These are phyloP conservation scores for Drosophila truncata DNA, from an alignment of 1,140 invertebrate species.

Conservation along the genomic window DNA sequence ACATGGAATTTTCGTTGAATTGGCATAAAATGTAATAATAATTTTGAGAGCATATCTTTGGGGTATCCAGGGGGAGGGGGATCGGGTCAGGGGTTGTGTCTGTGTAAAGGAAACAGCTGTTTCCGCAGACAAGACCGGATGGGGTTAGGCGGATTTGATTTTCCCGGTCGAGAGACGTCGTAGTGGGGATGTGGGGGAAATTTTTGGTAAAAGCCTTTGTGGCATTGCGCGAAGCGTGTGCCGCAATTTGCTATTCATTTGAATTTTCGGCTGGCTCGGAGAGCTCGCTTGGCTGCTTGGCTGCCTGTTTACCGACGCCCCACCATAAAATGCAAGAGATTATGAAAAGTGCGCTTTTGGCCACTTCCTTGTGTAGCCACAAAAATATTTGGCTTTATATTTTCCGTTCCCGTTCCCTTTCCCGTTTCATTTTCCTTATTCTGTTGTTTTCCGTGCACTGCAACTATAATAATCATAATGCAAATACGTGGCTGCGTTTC, in stretches of 20 bases:
- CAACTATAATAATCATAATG: constrained; percentile 51
- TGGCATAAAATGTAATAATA: constrained; percentile 78
- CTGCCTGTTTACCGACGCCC: constrained; percentile 52
- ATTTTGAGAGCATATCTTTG: too few species aligned
- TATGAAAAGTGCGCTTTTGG: constrained; percentile 66
- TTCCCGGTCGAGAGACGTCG: not conserved
- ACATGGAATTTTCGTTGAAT: constrained; percentile 70
- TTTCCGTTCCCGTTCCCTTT: not conserved
- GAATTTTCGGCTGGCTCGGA: constrained; percentile 63
- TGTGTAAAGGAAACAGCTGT: constrained; percentile 75
- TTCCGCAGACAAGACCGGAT: constrained; percentile 53
- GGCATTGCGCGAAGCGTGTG: constrained; percentile 45
- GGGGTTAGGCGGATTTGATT: constrained; percentile 19
- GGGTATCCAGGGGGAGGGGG: not conserved
- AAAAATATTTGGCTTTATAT: constrained; percentile 54
- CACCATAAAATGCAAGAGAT: constrained; percentile 78
- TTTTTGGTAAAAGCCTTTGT: constrained; percentile 39
- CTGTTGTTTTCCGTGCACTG: constrained; percentile 17
- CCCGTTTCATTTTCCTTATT: constrained; percentile 1
- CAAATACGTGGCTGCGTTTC: constrained; percentile 49
- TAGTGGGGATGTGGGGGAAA: too few species aligned
- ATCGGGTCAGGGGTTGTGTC: constrained; percentile 39
- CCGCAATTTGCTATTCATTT: constrained; percentile 78
- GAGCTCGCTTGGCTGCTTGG: constrained; percentile 7
- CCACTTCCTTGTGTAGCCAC: constrained; percentile 62